Conservation (phyloP, 2,797 vertebrate species). For the Aeoliscus strigatus region DNA sequence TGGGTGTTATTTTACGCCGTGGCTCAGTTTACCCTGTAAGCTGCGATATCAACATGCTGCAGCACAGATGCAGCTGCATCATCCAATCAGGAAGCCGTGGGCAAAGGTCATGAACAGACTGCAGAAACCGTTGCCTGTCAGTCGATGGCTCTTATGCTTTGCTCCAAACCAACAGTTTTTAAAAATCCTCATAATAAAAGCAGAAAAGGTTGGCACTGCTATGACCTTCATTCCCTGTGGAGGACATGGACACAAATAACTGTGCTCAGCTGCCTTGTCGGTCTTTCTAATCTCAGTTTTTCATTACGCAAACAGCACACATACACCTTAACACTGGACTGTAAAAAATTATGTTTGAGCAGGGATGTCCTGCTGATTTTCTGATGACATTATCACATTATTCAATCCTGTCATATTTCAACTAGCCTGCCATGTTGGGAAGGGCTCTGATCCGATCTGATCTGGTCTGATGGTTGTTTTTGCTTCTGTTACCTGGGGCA, state of each 20-base stretch:
- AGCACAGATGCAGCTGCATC: constrained; percentile 11
- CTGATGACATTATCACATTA: constrained; percentile 22
- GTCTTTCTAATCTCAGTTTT: constrained; percentile 33
- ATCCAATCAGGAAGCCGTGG: constrained; percentile 14
- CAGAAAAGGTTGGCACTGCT: constrained; percentile 25
- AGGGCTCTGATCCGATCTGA: too few species aligned
- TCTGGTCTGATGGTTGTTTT: too few species aligned
- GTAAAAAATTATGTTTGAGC: constrained; percentile 23
- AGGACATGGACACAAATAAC: constrained; percentile 48
- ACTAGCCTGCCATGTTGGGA: not conserved
- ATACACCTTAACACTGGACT: too few species aligned
- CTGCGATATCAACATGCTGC: constrained; percentile 14
- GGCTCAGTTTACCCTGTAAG: constrained; percentile 7
- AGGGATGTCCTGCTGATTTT: constrained; percentile 14
- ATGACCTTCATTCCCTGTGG: constrained; percentile 60
- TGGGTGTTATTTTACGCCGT: constrained; percentile 5
- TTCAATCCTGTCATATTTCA: constrained; percentile 12
- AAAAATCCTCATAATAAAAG: constrained; percentile 27
- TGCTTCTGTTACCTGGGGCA: constrained; percentile 7
- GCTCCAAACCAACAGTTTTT: constrained; percentile 9
- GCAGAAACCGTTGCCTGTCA: constrained; percentile 4
- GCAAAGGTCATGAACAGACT: constrained; percentile 18
- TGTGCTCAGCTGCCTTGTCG: constrained; percentile 44
- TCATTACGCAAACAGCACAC: constrained; percentile 24
- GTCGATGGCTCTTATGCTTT: constrained; percentile 14